A percentile compares a stretch with the other conserved stretches of the same genome.
Evolutionary conservation across 2,888 invertebrate genomes (phyloP).

Genomic region (Laothoe populi): DNA sequence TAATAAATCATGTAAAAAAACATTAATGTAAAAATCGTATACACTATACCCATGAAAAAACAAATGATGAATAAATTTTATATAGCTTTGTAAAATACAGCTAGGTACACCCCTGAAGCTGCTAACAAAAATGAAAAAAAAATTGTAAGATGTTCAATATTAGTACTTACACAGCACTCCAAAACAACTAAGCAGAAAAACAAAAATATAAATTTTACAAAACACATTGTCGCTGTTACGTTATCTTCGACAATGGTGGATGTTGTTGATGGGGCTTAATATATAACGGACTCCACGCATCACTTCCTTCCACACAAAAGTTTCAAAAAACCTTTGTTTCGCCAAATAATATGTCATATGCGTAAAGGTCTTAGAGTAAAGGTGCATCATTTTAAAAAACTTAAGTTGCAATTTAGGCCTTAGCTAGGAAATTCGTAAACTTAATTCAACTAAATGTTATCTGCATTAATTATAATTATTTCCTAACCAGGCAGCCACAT

Average conservation of each 20-base stretch:
- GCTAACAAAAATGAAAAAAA: background rate
- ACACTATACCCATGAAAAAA: too few species aligned
- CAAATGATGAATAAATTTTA: too few species aligned
- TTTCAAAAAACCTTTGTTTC: constrained; percentile 19
- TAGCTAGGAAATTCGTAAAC: too few species aligned
- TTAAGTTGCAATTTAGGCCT: too few species aligned
- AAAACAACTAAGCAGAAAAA: constrained; percentile 52
- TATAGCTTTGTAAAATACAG: too few species aligned
- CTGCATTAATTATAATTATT: too few species aligned
- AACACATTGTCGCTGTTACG: constrained; percentile 55
- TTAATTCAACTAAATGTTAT: too few species aligned
- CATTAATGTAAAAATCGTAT: too few species aligned
- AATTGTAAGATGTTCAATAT: background rate
- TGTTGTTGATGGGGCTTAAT: constrained; percentile 36
- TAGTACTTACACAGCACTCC: constrained; percentile 58
- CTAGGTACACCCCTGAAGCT: too few species aligned
- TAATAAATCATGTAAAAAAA: background rate
- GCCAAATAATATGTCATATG: constrained; percentile 25
- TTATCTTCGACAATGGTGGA: constrained; percentile 46
- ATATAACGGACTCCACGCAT: constrained; percentile 59
- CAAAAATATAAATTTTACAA: constrained; percentile 48
- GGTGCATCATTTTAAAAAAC: background rate
- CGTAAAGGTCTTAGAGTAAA: background rate
- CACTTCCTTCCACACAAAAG: constrained; percentile 35
- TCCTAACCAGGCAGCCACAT: too few species aligned